These are phyloP conservation scores for Synanthedon myopaeformis DNA, from an alignment of 2,888 invertebrate genomes.

Conservation along the genomic window DNA sequence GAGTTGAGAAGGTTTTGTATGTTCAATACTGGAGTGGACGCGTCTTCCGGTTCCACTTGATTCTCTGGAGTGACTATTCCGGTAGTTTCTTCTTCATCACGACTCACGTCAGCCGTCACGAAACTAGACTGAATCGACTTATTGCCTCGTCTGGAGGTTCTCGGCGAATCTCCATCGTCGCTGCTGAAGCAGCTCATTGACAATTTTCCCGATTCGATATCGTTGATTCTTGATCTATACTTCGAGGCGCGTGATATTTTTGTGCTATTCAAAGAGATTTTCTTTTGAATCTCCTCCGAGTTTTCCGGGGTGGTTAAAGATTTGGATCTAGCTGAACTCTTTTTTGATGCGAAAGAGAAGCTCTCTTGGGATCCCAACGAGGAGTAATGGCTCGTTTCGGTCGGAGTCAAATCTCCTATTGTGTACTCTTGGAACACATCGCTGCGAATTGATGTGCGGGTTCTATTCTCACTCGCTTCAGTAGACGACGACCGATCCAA, in stretches of 20 bases:
- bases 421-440: conserved; percentile 38
- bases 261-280: conserved; percentile 27
- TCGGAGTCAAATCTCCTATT: conserved; percentile 48
- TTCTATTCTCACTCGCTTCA: conserved; percentile 7
- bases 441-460: conserved; percentile 19
- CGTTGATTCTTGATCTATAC: conserved; percentile 35
- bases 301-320: conserved; percentile 25
- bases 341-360: background rate
- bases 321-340: conserved; percentile 14
- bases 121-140: background rate
- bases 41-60: conserved; percentile 28
- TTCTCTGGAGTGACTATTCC: conserved; percentile 42
- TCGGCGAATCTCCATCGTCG: conserved; percentile 21
- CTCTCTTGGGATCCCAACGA: conserved; percentile 23
- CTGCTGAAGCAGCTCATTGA: conserved; percentile 10
- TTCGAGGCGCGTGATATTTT: conserved; percentile 26
- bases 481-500: conserved; percentile 11
- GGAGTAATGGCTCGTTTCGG: conserved; percentile 35
- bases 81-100: conserved; percentile 5
- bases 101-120: background rate
- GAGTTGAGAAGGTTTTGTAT: conserved; percentile 38
- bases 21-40: conserved; percentile 42
- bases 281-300: conserved; percentile 20
- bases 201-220: conserved; percentile 28
- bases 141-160: conserved; percentile 18